Percentiles rank a stretch among this genome's conserved stretches.
Conservation (phyloP, 2,888 invertebrate genomes). For the Scaptomyza flava region DNA sequence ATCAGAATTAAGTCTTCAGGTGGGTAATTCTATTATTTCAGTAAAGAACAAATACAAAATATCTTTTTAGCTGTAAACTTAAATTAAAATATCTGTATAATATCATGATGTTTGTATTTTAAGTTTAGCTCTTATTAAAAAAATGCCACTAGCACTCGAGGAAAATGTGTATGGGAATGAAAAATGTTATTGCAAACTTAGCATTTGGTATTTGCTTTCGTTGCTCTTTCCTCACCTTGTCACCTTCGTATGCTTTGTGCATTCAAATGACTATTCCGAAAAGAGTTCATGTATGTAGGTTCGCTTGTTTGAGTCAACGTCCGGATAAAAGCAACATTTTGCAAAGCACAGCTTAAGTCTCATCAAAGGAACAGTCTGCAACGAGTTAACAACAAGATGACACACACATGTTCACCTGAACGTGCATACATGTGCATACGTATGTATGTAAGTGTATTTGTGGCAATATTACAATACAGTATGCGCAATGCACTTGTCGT, state of each 20-base stretch:
- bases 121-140: too few species aligned
- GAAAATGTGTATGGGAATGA: background rate
- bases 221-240: constrained; percentile 15
- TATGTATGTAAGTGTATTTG: background rate
- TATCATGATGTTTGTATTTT: too few species aligned
- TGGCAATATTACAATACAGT: background rate
- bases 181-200: constrained; percentile 52
- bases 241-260: constrained; percentile 1
- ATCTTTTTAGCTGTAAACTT: too few species aligned
- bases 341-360: constrained; percentile 24
- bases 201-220: constrained; percentile 32
- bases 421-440: background rate
- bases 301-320: constrained; percentile 40
- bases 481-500: constrained; percentile 27
- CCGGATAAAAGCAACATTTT: constrained; percentile 45
- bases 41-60: too few species aligned
- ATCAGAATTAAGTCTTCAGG: background rate
- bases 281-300: background rate
- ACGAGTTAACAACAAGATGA: constrained; percentile 51
- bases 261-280: too few species aligned
- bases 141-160: too few species aligned
- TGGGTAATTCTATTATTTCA: too few species aligned
- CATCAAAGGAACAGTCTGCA: constrained; percentile 1
- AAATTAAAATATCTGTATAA: too few species aligned
- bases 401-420: background rate